Conservation (phyloP, 2,888 invertebrate genomes). For the Apamea anceps region DNA sequence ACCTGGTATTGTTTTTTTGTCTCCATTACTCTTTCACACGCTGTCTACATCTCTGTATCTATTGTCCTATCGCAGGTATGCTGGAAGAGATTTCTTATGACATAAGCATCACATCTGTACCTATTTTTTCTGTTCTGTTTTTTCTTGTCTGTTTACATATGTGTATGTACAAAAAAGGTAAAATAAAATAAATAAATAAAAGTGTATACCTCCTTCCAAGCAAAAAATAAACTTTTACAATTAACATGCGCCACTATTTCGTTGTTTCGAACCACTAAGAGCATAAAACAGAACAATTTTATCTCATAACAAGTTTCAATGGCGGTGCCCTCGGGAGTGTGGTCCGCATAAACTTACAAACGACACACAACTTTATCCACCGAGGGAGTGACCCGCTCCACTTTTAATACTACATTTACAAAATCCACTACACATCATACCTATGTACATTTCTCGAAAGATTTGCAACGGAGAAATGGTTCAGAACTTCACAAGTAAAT, state of each 20-base stretch:
- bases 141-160: no score
- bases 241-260: conserved; percentile 51
- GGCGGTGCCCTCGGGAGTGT: conserved; percentile 72
- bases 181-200: no score
- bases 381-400: conserved; percentile 66
- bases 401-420: conserved; percentile 61
- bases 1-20: no score
- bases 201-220: background rate
- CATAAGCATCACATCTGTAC: no score
- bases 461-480: conserved; percentile 26
- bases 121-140: no score
- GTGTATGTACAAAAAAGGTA: no score
- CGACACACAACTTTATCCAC: conserved; percentile 70
- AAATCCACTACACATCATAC: conserved; percentile 53
- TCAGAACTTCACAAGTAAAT: conserved; percentile 46
- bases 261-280: conserved; percentile 69
- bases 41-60: no score
- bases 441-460: conserved; percentile 24
- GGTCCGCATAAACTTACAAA: conserved; percentile 76
- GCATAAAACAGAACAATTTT: conserved; percentile 77
- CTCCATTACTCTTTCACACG: no score
- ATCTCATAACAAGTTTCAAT: conserved; percentile 81
- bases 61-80: no score
- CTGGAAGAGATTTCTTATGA: no score
- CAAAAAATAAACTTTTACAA: conserved; percentile 39